A percentile compares a stretch with the other conserved stretches of the same genome.
phyloP scores from a whole-genome alignment of 1,140 invertebrate species.

The Cardiocondyla obscurior region DNA sequence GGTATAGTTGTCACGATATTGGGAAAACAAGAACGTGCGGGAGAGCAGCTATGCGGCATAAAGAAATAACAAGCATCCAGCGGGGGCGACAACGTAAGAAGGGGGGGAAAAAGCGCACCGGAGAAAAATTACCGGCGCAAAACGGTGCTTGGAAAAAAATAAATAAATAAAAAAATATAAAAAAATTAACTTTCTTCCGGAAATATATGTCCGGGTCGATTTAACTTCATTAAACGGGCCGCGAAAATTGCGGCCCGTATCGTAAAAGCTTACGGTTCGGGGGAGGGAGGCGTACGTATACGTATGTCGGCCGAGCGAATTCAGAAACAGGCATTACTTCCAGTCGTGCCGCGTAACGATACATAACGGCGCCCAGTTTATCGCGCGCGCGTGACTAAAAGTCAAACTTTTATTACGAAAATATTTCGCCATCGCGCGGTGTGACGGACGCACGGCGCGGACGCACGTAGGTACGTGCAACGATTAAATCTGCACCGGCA shows the following conservation, averaged over 20 bases:
- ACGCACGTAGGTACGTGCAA: conserved; percentile 31
- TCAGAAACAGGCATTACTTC: neutral
- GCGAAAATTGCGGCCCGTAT: neutral
- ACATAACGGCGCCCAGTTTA: conserved; percentile 18
- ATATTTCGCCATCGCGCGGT: neutral
- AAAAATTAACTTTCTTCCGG: neutral
- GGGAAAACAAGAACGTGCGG: neutral
- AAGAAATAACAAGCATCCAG: conserved; percentile 1
- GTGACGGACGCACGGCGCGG: conserved; percentile 12
- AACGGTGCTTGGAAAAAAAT: too few species aligned
- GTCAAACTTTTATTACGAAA: conserved; percentile 28
- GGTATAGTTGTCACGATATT: conserved; percentile 7
- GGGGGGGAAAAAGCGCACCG: too few species aligned
- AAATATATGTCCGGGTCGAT: neutral
- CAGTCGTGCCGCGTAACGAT: neutral
- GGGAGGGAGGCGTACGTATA: too few species aligned
- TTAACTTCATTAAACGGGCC: neutral
- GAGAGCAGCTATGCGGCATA: neutral
- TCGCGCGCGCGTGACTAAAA: conserved; percentile 21
- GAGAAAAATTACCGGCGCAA: too few species aligned
- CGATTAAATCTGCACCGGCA: conserved; percentile 44
- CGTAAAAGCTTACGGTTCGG: neutral
- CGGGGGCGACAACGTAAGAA: neutral
- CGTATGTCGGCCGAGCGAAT: neutral
- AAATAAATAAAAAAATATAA: neutral